Base-by-base conservation (phyloP, 2,888 invertebrate species). In the Athripsodes cinereus region DNA sequence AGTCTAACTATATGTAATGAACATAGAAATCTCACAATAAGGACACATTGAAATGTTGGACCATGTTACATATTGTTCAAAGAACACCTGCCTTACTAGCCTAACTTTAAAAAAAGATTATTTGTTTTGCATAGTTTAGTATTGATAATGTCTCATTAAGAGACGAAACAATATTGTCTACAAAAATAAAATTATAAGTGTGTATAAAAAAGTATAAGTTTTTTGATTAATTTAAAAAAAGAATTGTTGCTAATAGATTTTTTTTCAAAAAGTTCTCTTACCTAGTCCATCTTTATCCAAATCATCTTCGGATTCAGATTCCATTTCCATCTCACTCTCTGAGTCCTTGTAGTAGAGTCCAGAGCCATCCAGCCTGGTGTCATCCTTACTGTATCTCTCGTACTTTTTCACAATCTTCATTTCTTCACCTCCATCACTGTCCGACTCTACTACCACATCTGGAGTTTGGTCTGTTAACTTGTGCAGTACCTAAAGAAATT, bases 311-410 rank as follows among this genome's bases (percentile, higher is more conserved):
- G 78, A 79, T 64, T 77, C 79, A 20, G 76, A 75, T 66, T 83
- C 81, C 75, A 82, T 72, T 72, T 84, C 83, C 2, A 83, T 65
- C 68, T 84, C 84, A 66, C 82, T 83, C 65, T 84, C 83, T 0
- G 83, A 82, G 69, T 84, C 84, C 63, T 77, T 85, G 66, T 87
- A 87, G 69, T 81, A 88, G 19, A 84, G 72, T 18, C 87, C 88
- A 26, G 86, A 84, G 61, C 86, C 86, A 65, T 88, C 86, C 57
- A 89, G 72, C 67, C 85, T 83, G 10, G 83, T 81, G 44, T 73
- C 68, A 50, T 85, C 87, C 64, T 86, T 86, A 57, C 83, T 82
- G 70, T 87, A 89, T 63, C 77, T 80, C 11, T 78, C 70, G 68
- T 73, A 81, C 68, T 84, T 84, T 5, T 76, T 74, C 66, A 79